phyloP scores from a whole-genome alignment of 1,140 invertebrate species.

The Mamestra configurata region DNA sequence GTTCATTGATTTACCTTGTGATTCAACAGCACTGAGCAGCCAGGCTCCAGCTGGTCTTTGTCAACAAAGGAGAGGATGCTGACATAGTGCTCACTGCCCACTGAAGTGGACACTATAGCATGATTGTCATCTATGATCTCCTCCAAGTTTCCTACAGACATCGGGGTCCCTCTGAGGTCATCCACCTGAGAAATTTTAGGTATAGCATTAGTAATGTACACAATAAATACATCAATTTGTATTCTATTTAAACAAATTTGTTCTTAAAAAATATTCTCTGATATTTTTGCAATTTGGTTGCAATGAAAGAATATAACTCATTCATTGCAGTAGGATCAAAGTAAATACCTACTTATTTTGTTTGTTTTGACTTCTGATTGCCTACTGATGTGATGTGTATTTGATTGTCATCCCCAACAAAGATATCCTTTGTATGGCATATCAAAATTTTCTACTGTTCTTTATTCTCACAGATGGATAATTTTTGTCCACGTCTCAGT shows the following conservation, averaged over 20 bases:
- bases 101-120: slow-evolving; percentile 99
- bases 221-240: no score
- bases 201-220: no score
- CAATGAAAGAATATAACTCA: not conserved
- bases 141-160: slow-evolving; percentile 99
- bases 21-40: slow-evolving; percentile 99
- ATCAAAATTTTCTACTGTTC: not conserved
- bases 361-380: not conserved
- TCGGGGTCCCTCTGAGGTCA: slow-evolving; percentile 99
- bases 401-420: not conserved
- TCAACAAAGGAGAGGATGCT: slow-evolving; percentile 99
- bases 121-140: slow-evolving; percentile 99
- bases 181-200: slow-evolving; percentile 91
- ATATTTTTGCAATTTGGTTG: not conserved
- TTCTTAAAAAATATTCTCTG: not conserved
- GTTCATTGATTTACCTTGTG: slow-evolving; percentile 93
- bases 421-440: not conserved
- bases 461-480: no score
- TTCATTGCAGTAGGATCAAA: no score
- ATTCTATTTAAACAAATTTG: not conserved
- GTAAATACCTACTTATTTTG: no score
- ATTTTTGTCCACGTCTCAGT: no score
- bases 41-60: slow-evolving; percentile 99
- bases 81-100: slow-evolving; percentile 99
- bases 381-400: not conserved